Conservation (phyloP, 2,113 vertebrate species). For the Sinocyclocheilus anshuiensis region DNA sequence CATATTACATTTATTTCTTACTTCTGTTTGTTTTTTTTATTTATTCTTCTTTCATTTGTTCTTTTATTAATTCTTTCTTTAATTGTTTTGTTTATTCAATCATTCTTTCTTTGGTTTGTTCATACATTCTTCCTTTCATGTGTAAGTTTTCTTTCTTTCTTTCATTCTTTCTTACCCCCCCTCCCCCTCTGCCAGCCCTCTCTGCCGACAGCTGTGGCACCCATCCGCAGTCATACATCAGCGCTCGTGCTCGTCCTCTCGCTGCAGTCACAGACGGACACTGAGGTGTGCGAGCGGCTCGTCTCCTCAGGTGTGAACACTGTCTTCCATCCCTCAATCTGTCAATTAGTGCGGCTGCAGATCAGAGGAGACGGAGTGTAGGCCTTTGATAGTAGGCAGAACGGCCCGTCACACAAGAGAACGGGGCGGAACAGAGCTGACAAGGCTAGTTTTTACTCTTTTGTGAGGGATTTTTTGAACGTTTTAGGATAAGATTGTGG, state of each 20-base stretch:
- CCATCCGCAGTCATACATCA: slow-evolving; percentile 76
- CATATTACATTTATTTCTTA: neutral
- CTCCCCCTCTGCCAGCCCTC: slow-evolving; percentile 58
- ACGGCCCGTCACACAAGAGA: slow-evolving; percentile 47
- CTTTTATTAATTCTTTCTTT: too few species aligned
- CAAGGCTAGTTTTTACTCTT: slow-evolving; percentile 46
- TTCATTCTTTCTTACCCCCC: neutral
- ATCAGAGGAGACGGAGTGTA: slow-evolving; percentile 33
- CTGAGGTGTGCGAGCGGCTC: slow-evolving; percentile 53
- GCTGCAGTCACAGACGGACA: slow-evolving; percentile 45
- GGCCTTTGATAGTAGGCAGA: slow-evolving; percentile 45
- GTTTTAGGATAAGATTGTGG: neutral
- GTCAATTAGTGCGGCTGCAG: slow-evolving; percentile 54
- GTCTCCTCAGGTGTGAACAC: slow-evolving; percentile 59
- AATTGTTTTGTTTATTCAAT: neutral
- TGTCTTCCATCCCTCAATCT: slow-evolving; percentile 60
- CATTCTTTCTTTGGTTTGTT: neutral
- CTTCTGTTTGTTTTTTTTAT: neutral
- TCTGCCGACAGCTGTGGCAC: slow-evolving; percentile 78
- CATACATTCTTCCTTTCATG: neutral
- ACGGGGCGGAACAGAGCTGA: slow-evolving; percentile 52
- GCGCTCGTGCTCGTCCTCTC: slow-evolving; percentile 48
- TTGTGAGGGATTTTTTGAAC: slow-evolving; percentile 17
- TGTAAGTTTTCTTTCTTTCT: slow-evolving; percentile 14
- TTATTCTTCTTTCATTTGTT: neutral